phyloP scores from a whole-genome alignment of 2,113 vertebrate genomes.

The Notothenia coriiceps region DNA sequence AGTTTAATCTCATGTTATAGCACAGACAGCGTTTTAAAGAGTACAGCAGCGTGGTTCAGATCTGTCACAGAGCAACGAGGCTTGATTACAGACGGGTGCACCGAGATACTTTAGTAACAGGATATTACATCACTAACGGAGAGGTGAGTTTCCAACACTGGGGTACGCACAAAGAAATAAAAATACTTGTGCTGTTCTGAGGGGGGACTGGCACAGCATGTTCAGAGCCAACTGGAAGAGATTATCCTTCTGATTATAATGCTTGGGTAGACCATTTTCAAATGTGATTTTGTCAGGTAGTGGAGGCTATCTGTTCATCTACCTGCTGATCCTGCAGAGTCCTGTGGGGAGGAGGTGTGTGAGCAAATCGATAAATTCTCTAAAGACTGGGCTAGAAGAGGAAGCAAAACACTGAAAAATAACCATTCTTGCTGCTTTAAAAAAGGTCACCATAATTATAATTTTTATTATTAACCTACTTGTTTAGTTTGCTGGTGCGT shows the following conservation, averaged over 20 bases:
- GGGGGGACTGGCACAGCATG: slow-evolving; percentile 3
- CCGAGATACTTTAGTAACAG: slow-evolving; percentile 52
- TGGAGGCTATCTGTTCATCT: background rate
- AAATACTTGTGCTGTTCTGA: slow-evolving; percentile 13
- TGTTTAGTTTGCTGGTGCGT: slow-evolving; percentile 58
- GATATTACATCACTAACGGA: slow-evolving; percentile 48
- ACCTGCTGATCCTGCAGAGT: slow-evolving; percentile 25
- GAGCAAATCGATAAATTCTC: slow-evolving; percentile 42
- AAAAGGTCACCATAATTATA: slow-evolving; percentile 37
- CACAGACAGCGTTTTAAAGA: slow-evolving; percentile 52
- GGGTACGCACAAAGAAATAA: slow-evolving; percentile 20
- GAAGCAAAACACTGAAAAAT: slow-evolving; percentile 52
- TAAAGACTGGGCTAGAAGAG: slow-evolving; percentile 36
- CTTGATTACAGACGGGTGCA: slow-evolving; percentile 48
- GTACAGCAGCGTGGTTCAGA: slow-evolving; percentile 60
- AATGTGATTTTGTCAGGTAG: slow-evolving; percentile 1
- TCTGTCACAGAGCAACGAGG: slow-evolving; percentile 38
- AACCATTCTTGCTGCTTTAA: slow-evolving; percentile 58
- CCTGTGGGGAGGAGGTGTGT: slow-evolving; percentile 13
- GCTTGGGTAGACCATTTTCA: background rate
- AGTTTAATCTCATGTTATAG: slow-evolving; percentile 60
- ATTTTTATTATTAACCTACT: slow-evolving; percentile 21
- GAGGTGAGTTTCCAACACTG: slow-evolving; percentile 24
- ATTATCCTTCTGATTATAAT: background rate
- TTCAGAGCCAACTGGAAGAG: background rate